Evolutionary conservation across 53 echinoderm and acorn worm species (phyloP), one percentile per base, ranked within the genome.

Genomic region (Paelopatides confundens): DNA sequence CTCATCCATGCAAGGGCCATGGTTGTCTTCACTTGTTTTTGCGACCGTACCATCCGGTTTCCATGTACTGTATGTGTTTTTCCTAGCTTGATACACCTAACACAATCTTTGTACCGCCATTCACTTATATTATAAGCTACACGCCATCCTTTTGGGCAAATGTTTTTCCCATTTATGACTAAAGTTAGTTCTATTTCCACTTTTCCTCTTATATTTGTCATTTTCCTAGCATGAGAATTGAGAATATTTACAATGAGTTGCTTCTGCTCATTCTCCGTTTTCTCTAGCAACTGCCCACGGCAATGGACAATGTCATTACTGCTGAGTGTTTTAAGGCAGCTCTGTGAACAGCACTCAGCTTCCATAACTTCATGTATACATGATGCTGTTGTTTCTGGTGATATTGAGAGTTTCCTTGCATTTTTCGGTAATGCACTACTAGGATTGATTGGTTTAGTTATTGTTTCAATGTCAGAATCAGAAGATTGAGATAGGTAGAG

Each of bases 1-100:
- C 30, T 66, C 66, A 66, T 66, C 66, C 66, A 66, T 27, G 66
- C 66, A 66, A 66, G 66, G 13, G 66, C 66, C 13, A 9, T 28
- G 32, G 30, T 66, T 2, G 66, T 66, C 33, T 66, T 66, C 29
- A 27, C 66, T 30, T 66, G 23, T 30, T 31, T 66, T 1, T 30
- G 28, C 23, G 3, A 66, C 29, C 66, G 27, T 4, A 26, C 29
- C 27, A 66, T 14, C 66, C 66, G 30, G 33, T 66, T 66, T 14
- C 28, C 66, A 66, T 66, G 66, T 30, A 66, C 66, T 27, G 2
- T 66, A 0, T 66, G 66, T 27, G 33, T 66, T 28, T 66, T 66
- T 66, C 66, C 66, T 66, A 26, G 3, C 66, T 66, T 66, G 27
- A 66, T 27, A 4, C 13, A 3, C 66, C 12, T 29, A 9, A 29